These are phyloP conservation scores for Sipha maydis DNA, from an alignment of 2,888 invertebrate species.

Conservation along the genomic window DNA sequence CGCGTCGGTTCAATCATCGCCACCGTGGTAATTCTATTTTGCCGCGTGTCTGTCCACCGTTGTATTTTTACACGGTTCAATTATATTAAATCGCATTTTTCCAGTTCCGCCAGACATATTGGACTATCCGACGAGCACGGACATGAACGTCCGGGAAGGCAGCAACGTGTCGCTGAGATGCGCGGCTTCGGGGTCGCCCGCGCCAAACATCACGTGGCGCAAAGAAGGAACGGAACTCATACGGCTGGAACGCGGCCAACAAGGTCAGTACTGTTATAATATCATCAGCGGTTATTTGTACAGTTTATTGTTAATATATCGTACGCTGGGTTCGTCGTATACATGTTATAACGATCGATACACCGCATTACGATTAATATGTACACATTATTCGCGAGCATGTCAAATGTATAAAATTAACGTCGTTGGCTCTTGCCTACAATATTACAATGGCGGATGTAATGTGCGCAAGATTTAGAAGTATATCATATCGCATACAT, in stretches of 20 bases:
- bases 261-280: slow-evolving; percentile 66
- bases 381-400: background rate
- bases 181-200: slow-evolving; percentile 87
- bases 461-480: background rate
- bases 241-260: slow-evolving; percentile 68
- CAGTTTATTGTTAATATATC: too few species aligned
- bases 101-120: slow-evolving; percentile 87
- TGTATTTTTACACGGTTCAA: too few species aligned
- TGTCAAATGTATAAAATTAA: background rate
- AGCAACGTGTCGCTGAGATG: slow-evolving; percentile 87
- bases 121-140: slow-evolving; percentile 86
- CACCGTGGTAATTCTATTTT: too few species aligned
- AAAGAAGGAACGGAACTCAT: slow-evolving; percentile 80
- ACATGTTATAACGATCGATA: background rate
- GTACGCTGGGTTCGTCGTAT: too few species aligned
- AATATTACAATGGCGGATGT: background rate
- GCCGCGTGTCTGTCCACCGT: too few species aligned
- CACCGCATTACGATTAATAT: background rate
- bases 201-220: slow-evolving; percentile 87
- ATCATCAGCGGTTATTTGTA: background rate
- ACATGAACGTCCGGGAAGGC: slow-evolving; percentile 88
- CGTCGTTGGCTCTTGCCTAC: background rate
- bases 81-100: slow-evolving; percentile 64
- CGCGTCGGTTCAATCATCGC: too few species aligned
- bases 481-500: background rate